These are phyloP conservation scores for Alca torda DNA, from an alignment of 2,797 vertebrate species.

Conservation along the genomic window DNA sequence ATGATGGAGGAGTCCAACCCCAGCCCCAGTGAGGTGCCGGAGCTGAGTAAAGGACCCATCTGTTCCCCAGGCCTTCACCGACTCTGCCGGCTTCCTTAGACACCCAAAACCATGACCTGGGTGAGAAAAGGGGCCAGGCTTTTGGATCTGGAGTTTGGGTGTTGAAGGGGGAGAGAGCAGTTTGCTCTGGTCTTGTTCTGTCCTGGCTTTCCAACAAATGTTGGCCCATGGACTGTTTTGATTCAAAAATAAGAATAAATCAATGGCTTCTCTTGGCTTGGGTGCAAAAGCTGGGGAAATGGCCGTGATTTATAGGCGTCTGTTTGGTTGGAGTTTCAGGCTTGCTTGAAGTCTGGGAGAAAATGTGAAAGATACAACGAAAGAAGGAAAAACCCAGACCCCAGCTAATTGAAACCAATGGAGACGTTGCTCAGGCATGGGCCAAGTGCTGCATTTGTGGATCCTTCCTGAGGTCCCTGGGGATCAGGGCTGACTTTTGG, in stretches of 20 bases:
- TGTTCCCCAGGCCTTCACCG: background rate
- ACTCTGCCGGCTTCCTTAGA: background rate
- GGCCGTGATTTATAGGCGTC: background rate
- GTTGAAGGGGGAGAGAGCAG: background rate
- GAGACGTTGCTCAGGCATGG: accelerated
- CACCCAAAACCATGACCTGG: background rate
- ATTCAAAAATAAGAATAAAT: background rate
- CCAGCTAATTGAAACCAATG: background rate
- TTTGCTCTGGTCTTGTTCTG: background rate
- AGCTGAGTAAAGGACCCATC: background rate
- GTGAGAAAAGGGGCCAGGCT: background rate
- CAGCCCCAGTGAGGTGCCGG: background rate
- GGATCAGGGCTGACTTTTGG: background rate
- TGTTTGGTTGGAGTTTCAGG: background rate
- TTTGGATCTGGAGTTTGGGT: background rate
- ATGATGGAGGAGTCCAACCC: background rate
- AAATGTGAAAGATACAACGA: background rate
- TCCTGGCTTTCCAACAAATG: background rate
- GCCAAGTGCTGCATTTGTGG: background rate
- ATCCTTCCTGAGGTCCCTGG: background rate
- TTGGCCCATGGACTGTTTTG: background rate
- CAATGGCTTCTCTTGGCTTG: background rate
- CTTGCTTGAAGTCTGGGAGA: background rate
- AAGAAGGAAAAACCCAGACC: background rate
- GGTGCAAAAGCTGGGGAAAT: background rate